These are phyloP conservation scores for Cremastinae sp. DNA, from an alignment of 2,888 invertebrate species.

Conservation along the genomic window DNA sequence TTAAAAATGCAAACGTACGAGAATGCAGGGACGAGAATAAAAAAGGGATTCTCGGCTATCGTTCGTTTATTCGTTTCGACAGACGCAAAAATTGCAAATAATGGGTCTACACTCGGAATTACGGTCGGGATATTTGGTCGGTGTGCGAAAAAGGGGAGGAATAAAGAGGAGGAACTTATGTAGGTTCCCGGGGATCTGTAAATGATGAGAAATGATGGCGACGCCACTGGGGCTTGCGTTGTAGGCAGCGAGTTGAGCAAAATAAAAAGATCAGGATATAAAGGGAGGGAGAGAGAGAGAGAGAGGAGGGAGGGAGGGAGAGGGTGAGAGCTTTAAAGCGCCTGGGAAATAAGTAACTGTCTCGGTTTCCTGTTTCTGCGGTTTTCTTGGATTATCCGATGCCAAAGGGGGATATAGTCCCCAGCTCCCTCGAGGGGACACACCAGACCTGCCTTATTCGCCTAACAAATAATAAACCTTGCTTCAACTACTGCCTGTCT, in stretches of 20 bases:
- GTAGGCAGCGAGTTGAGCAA: constrained; percentile 44
- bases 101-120: not conserved
- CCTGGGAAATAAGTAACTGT: constrained; percentile 63
- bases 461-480: constrained; percentile 62
- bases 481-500: constrained; percentile 46
- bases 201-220: constrained; percentile 58
- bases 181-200: constrained; percentile 49
- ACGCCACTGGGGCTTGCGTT: constrained; percentile 11
- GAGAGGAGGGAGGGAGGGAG: constrained; percentile 42
- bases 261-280: constrained; percentile 25
- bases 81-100: constrained; percentile 17
- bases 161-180: constrained; percentile 40
- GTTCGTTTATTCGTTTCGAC: not conserved
- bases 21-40: no score
- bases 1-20: no score
- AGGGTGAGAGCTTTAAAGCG: constrained; percentile 57
- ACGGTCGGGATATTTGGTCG: constrained; percentile 14
- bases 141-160: constrained; percentile 18
- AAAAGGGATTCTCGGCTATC: not conserved
- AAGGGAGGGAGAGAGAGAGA: no score
- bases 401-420: constrained; percentile 66
- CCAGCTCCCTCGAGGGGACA: constrained; percentile 46
- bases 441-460: constrained; percentile 57
- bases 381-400: constrained; percentile 73
- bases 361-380: constrained; percentile 64